Conservation (phyloP, 2,113 vertebrate genomes). For the Microcebus ravelobensis region DNA sequence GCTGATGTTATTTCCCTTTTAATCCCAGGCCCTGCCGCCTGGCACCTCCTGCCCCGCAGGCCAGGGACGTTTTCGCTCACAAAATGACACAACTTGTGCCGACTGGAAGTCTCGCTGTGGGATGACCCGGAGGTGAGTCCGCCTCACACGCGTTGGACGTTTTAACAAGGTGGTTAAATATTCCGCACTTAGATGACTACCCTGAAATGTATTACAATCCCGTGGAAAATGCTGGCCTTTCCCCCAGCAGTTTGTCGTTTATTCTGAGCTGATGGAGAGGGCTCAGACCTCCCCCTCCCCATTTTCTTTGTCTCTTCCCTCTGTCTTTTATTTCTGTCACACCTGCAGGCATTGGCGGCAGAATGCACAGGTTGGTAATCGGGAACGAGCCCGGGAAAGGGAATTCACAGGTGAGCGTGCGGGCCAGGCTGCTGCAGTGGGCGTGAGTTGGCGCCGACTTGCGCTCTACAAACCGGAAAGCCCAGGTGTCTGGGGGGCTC, state of each 20-base stretch:
- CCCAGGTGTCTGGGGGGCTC: background rate
- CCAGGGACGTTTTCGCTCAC: background rate
- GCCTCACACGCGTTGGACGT: background rate
- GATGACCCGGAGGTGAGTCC: background rate
- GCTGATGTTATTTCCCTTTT: background rate
- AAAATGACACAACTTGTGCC: accelerated
- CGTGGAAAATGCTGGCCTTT: background rate
- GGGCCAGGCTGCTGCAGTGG: background rate
- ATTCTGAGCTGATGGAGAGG: background rate
- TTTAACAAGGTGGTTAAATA: background rate
- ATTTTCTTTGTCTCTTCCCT: background rate
- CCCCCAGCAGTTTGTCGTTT: accelerated
- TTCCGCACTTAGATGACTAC: background rate
- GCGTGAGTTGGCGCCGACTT: too few species aligned
- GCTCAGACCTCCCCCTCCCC: background rate
- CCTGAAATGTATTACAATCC: background rate
- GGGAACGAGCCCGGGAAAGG: background rate
- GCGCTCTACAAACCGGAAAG: too few species aligned
- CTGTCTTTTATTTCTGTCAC: background rate
- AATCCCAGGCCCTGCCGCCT: background rate
- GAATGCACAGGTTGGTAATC: accelerated
- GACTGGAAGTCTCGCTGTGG: background rate
- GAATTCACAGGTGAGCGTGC: background rate
- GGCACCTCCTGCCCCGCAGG: background rate
- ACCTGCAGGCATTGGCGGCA: background rate